phyloP scores from a whole-genome alignment of 2,888 invertebrate genomes.

The Poecilobothrus nobilitatus region DNA sequence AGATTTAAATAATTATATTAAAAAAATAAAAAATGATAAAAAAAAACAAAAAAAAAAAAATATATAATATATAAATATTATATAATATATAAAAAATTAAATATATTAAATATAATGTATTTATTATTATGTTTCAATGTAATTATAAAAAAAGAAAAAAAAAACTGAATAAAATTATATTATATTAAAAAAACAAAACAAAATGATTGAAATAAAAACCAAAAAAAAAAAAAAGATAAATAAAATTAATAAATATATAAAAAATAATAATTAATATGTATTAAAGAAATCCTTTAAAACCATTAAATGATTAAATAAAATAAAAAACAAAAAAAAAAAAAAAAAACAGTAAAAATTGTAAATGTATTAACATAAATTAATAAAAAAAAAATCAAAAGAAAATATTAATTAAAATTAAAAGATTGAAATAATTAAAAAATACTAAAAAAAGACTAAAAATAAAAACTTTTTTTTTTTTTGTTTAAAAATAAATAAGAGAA shows the following conservation, averaged over 20 bases:
- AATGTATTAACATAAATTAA: not conserved
- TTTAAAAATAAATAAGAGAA: too few species aligned
- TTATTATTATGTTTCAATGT: constrained; percentile 12
- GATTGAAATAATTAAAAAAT: too few species aligned
- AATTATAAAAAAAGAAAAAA: constrained; percentile 11
- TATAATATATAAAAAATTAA: constrained; percentile 11
- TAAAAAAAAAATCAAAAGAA: not conserved
- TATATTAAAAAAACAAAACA: constrained; percentile 14
- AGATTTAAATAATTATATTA: not conserved
- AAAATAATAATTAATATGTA: constrained; percentile 17
- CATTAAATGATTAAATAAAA: constrained; percentile 17
- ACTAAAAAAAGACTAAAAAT: too few species aligned
- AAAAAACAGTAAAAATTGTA: constrained; percentile 12
- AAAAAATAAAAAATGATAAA: constrained; percentile 14
- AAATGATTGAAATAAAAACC: constrained; percentile 1
- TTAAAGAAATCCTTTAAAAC: constrained; percentile 15
- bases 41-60: constrained; percentile 15
- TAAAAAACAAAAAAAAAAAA: constrained; percentile 13
- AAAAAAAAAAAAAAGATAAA: constrained; percentile 14
- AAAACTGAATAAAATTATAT: constrained; percentile 11
- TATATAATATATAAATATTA: constrained; percentile 1
- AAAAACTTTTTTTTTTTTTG: too few species aligned
- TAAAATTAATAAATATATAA: too few species aligned
- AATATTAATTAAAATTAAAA: too few species aligned
- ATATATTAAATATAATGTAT: not conserved